Conservation (phyloP, 2,797 vertebrate genomes). For the Hemibagrus guttatus region DNA sequence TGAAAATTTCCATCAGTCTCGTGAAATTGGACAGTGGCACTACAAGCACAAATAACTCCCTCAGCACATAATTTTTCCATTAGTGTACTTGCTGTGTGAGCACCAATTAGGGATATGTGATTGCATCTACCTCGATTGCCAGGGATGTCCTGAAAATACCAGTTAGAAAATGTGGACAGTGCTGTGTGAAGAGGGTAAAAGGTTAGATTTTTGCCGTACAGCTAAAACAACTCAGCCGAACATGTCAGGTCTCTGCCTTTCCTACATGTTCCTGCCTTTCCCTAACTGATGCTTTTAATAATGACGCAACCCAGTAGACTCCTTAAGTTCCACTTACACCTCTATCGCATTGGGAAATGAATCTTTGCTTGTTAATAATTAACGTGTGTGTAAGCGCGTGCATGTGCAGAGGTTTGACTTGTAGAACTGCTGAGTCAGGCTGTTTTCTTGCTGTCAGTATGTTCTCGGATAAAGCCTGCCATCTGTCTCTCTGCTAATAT, state of each 20-base stretch:
- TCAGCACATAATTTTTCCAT: not conserved
- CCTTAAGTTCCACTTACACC: constrained; percentile 18
- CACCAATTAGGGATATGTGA: not conserved
- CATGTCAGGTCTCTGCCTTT: no score
- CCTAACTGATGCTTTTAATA: not conserved
- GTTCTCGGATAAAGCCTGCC: constrained; percentile 11
- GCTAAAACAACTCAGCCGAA: constrained; percentile 11
- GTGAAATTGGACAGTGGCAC: constrained; percentile 13
- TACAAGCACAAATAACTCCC: not conserved
- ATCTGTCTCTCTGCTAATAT: constrained; percentile 30
- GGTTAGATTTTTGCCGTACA: not conserved
- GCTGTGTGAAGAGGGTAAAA: not conserved
- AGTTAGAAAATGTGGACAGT: constrained; percentile 25
- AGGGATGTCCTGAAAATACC: constrained; percentile 11
- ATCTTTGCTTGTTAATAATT: constrained; percentile 56
- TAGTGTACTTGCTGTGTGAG: not conserved
- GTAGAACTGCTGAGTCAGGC: not conserved
- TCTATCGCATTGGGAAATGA: not conserved
- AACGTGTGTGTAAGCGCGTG: constrained; percentile 3
- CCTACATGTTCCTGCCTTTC: constrained; percentile 5
- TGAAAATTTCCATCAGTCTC: constrained; percentile 29
- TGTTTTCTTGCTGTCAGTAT: not conserved
- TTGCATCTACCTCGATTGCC: not conserved
- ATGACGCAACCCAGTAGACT: not conserved
- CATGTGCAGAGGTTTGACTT: not conserved